Percentiles rank a stretch among this genome's conserved stretches.
Evolutionary conservation across 2,113 vertebrate species (phyloP).

Genomic region (Istiophorus platypterus): DNA sequence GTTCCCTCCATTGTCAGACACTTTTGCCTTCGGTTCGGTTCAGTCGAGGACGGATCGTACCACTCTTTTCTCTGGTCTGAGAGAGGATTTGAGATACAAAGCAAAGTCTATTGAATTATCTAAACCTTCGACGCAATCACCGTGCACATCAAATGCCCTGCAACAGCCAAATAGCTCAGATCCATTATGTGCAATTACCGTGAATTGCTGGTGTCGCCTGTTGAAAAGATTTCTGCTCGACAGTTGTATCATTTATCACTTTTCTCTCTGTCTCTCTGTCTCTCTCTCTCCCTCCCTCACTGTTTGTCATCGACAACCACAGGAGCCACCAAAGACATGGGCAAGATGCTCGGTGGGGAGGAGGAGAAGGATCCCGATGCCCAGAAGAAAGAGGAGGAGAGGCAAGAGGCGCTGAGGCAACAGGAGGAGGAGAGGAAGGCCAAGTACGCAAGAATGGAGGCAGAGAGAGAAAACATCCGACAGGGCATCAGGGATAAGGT

Average conservation of each 20-base stretch:
- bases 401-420: slow-evolving; percentile 92
- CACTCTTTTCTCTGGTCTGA: slow-evolving; percentile 25
- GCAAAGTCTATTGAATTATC: slow-evolving; percentile 39
- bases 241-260: slow-evolving; percentile 2
- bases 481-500: slow-evolving; percentile 97
- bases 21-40: slow-evolving; percentile 45
- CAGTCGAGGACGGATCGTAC: slow-evolving; percentile 3
- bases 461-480: slow-evolving; percentile 91
- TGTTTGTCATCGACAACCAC: slow-evolving; percentile 34
- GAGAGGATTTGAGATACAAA: slow-evolving; percentile 39
- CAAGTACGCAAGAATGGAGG: slow-evolving; percentile 94
- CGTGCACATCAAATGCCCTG: slow-evolving; percentile 8
- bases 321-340: slow-evolving; percentile 89
- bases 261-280: slow-evolving; percentile 7
- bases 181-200: slow-evolving; percentile 22
- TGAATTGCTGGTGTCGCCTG: background rate
- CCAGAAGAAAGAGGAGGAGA: slow-evolving; percentile 92
- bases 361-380: slow-evolving; percentile 88
- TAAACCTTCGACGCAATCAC: background rate
- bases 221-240: slow-evolving; percentile 2
- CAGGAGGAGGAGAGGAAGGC: slow-evolving; percentile 94
- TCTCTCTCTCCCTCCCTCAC: slow-evolving; percentile 7
- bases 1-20: slow-evolving; percentile 38
- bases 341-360: slow-evolving; percentile 82
- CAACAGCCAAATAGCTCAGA: background rate